phyloP scores from a whole-genome alignment of 1,140 invertebrate species.

The Rhynchophorus ferrugineus region DNA sequence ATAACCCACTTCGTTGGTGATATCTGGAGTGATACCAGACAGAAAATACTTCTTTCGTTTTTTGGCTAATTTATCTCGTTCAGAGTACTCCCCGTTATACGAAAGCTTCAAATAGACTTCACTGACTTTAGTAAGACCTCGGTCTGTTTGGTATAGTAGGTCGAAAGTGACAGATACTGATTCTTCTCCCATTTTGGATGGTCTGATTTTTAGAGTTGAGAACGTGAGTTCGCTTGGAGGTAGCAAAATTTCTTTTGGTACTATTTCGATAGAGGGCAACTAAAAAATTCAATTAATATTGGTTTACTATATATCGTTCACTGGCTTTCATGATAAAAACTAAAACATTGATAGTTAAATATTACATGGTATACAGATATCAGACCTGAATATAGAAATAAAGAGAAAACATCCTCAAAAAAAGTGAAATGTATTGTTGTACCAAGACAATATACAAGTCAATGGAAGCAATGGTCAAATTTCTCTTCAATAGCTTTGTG shows the following conservation, averaged over 20 bases:
- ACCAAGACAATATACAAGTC: no score
- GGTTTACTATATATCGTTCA: no score
- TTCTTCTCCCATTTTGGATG: constrained; percentile 16
- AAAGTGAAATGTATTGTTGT: no score
- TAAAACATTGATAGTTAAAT: no score
- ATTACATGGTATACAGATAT: no score
- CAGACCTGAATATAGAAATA: no score
- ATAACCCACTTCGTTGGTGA: constrained; percentile 28
- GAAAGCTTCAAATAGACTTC: neutral
- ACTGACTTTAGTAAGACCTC: constrained; percentile 4
- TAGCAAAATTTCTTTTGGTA: constrained; percentile 15
- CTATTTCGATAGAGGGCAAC: constrained; percentile 21
- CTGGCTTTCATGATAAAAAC: no score
- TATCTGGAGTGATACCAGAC: constrained; percentile 23
- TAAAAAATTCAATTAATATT: no score
- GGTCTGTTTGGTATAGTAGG: constrained; percentile 15
- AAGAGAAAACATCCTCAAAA: no score
- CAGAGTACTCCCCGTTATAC: neutral
- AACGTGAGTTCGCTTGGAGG: constrained; percentile 11
- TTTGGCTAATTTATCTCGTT: neutral
- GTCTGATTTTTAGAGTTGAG: constrained; percentile 20
- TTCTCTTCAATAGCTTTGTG: no score
- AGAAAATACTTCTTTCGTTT: constrained; percentile 19
- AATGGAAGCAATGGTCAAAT: no score
- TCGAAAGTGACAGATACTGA: constrained; percentile 14